These are phyloP conservation scores for Xiphias gladius DNA, from an alignment of 2,113 vertebrate genomes.

Conservation along the genomic window DNA sequence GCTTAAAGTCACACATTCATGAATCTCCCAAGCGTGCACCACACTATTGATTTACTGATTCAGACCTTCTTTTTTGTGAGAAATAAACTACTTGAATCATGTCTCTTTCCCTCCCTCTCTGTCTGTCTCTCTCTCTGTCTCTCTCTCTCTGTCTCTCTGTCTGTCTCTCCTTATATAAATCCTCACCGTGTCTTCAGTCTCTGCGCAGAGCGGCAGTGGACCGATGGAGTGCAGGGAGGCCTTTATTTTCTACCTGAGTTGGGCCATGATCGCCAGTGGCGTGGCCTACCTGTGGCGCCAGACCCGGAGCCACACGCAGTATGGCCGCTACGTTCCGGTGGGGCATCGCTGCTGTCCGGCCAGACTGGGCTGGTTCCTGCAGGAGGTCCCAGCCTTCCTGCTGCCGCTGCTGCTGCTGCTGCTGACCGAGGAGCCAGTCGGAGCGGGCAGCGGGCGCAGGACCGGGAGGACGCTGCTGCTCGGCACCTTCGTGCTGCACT, in stretches of 20 bases:
- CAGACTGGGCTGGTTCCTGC: slow-evolving; percentile 62
- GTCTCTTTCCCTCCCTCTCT: no score
- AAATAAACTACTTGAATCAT: no score
- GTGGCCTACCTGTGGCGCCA: slow-evolving; percentile 1
- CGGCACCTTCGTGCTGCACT: slow-evolving; percentile 71
- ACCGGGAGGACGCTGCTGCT: slow-evolving; percentile 53
- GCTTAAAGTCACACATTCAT: no score
- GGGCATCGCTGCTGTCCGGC: neutral
- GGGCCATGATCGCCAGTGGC: slow-evolving; percentile 24
- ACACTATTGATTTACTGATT: no score
- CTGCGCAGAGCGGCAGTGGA: neutral
- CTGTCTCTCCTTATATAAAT: neutral
- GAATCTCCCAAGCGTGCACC: no score
- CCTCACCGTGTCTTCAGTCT: neutral
- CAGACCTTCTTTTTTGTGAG: no score
- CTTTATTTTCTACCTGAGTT: slow-evolving; percentile 21
- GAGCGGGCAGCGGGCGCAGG: accelerated
- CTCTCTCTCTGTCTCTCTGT: no score
- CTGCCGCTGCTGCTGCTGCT: slow-evolving; percentile 65
- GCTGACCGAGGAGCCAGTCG: neutral
- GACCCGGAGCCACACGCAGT: accelerated
- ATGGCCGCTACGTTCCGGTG: slow-evolving; percentile 53
- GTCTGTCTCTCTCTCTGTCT: no score
- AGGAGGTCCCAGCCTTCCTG: slow-evolving; percentile 64
- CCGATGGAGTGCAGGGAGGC: slow-evolving; percentile 36